Conservation (phyloP, 2,113 vertebrate species). For the Peromyscus californicus region DNA sequence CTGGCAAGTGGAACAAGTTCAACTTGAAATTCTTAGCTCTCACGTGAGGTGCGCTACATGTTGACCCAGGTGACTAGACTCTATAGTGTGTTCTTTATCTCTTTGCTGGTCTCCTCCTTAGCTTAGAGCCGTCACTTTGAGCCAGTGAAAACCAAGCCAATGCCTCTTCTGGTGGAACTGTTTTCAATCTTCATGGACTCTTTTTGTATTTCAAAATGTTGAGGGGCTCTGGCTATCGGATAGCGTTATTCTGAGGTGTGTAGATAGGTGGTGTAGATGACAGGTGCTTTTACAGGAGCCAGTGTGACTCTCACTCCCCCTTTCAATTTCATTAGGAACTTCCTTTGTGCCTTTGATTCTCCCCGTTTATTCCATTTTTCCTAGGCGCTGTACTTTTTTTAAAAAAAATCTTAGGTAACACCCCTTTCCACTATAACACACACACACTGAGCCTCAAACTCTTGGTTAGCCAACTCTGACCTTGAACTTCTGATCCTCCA, state of each 20-base stretch:
- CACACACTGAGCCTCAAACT: background rate
- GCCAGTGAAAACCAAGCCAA: background rate
- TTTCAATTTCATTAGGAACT: background rate
- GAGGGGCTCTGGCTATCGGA: background rate
- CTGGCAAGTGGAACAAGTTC: background rate
- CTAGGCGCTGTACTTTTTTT: background rate
- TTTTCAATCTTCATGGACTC: background rate
- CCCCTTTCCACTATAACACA: too few species aligned
- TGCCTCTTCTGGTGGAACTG: background rate
- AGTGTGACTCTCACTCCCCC: background rate
- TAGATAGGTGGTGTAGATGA: background rate
- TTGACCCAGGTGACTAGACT: background rate
- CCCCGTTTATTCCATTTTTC: constrained; percentile 8
- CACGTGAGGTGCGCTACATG: background rate
- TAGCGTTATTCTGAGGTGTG: background rate
- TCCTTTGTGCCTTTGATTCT: constrained; percentile 5
- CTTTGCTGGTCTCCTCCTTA: background rate
- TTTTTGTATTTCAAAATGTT: background rate
- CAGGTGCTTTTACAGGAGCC: background rate
- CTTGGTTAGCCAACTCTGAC: background rate
- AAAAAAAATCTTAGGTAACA: background rate
- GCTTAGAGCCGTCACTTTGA: background rate
- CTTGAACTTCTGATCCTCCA: background rate
- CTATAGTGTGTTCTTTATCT: background rate
- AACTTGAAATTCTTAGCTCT: background rate